Base-by-base conservation (phyloP, 1,140 invertebrate species). In the Tribolium castaneum region DNA sequence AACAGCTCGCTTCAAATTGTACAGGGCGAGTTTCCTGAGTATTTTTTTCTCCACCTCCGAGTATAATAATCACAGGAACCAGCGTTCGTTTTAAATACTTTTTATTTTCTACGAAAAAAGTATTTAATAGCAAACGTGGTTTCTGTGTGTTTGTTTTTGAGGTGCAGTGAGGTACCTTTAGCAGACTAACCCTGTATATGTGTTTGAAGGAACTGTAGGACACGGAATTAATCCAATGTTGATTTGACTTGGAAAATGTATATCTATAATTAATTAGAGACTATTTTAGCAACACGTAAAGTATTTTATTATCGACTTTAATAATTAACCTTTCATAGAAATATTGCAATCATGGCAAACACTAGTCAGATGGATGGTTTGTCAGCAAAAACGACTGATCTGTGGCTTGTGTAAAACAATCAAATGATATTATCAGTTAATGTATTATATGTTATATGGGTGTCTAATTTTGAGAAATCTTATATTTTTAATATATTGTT, bases 311-410 rank as follows among this genome's bases (percentile, higher is more conserved):
- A 66, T 66, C 25, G 30, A 66, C 10, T 62, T 30, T 25, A 25
- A 35, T 66, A 9, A 66, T 66, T 34, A 66, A 66, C 30, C 30
- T 66, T 66, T 66, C 59, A 66, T 12, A 59, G 25, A 25, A 66
- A 66, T 66, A 66, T 66, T 35, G 59, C 59, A 66, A 66, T 66
- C 59, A 66, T 66, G 59, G 59, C 59, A 66, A 66, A 66, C 59
- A 66, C 59, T 66, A 66, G 59, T 66, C 59, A 66, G n/a, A 66
- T 6, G 12, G 39, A 45, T 10, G 14, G 59, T 35, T 35, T 35
- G 30, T 66, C 30, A 7, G 6, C 12, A 66, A 59, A 30, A 22
- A 30, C 34, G 59, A 66, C 59, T 66, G 59, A 66, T 66, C 59
- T 66, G 59, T 66, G 59, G 59, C 59, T 66, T 66, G 59, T 66